Evolutionary conservation across 2,113 vertebrate genomes (phyloP), one percentile per base, ranked within the genome.

Genomic region (Peromyscus leucopus): DNA sequence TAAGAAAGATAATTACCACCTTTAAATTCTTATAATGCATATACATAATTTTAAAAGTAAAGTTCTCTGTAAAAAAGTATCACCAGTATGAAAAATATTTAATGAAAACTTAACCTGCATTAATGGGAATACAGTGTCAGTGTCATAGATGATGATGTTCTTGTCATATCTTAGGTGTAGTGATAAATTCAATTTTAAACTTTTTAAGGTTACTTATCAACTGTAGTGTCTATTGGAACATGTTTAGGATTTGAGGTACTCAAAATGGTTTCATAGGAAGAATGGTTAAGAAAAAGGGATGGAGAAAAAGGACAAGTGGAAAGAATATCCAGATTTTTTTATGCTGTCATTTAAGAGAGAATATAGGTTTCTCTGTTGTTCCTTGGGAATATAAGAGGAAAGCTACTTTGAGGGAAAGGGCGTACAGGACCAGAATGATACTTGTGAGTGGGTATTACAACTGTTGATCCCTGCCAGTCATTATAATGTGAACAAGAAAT

Each of bases 71-170:
- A 17, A 51, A 79, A 74, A 79, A 16, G 10, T 63, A 86, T 83
- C 28, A 78, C 11, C 13, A 65, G 0, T 79, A 31, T 93, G 69
- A 57, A 79, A 80, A 63, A 39, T 93, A 88, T 36, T 89, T 93
- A 96, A 78, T 63, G 46, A 96, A 88, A 91, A 22, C 46, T 83
- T 95, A 92, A 88, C 46, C 63, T 90, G 21, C 17, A n/a, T 92
- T 82, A 95, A 71, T 89, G 33, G 15, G 86, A 93, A 42, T 84
- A 11, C 86, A 39, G 2, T 93, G 0, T 90, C 65, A 84, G 46
- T 95, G 59, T 71, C 71, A 48, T 86, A 86, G 59, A 85, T 85
- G 24, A 26, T 67, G 26, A 79, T 80, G 2, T 8, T 91, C 55
- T 19, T 16, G 19, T 76, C 79, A 7, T 94, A 33, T 85, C 15